Evolutionary conservation across 2,113 vertebrate genomes (phyloP).

Genomic region (Circaetus cinerascens): DNA sequence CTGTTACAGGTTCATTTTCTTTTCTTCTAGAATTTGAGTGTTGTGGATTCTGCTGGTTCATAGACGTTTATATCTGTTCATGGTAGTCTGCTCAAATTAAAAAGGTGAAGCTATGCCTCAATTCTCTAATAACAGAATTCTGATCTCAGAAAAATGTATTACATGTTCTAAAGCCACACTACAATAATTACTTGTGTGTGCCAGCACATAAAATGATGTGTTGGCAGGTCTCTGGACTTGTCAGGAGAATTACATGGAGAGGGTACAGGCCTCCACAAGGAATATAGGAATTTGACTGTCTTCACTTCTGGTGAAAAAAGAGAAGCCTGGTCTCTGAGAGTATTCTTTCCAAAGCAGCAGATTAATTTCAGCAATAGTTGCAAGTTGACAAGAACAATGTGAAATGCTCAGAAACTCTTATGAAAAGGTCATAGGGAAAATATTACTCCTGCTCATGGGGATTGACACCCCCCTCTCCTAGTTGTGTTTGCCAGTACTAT

Average conservation of each 20-base stretch:
- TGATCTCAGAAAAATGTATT: background rate
- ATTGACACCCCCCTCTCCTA: fast-evolving
- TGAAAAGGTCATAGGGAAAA: background rate
- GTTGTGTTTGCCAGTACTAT: background rate
- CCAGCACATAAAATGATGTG: background rate
- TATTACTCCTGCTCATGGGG: background rate
- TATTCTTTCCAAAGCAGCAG: background rate
- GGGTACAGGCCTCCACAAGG: background rate
- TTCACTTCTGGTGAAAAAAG: background rate
- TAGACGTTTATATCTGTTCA: background rate
- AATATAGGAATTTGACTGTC: background rate
- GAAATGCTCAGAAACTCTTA: background rate
- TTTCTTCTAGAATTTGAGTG: background rate
- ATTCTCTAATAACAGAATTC: background rate
- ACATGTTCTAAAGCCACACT: background rate
- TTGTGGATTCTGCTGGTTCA: background rate
- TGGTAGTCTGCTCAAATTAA: background rate
- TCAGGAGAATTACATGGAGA: background rate
- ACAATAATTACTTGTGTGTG: background rate
- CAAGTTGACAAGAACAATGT: background rate
- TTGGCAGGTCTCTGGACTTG: background rate
- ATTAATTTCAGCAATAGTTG: background rate
- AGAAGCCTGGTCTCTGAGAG: background rate
- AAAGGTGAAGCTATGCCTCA: background rate
- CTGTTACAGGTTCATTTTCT: background rate